Base-by-base conservation (phyloP, 2,113 vertebrate species). In the Muscicapa adusta region DNA sequence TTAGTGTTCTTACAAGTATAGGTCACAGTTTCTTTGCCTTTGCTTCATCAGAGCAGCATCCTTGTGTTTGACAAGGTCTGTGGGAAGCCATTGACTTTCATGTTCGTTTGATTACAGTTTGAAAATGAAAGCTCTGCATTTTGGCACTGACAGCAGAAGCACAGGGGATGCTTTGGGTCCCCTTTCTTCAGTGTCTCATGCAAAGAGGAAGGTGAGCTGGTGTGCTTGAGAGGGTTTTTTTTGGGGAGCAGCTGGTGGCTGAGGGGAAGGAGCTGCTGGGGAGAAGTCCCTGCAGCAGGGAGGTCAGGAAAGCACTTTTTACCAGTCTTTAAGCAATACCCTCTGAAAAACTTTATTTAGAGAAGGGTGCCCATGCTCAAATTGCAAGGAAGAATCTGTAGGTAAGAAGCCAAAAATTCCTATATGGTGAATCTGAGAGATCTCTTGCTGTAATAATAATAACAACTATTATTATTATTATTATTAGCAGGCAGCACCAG, bases 321-420 rank as follows among this genome's bases (percentile, higher is more conserved):
- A 9, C 28, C 45, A 68, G 17, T 57, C 36, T 13, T 63, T 7
- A 4, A 22, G 19, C 31, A 68, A 4, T 24, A 18, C 20, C 8
- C 11, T 60, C 34, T 48, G 14, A 51, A 68, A 91, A 80, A 65
- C 18, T 47, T 12, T 26, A 18, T 28, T 15, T 45, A 42, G 42
- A 26, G 9, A 66, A 54, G 15, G 15, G 5, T 66, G 23, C 38
- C 38, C 2, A 1, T 2, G 9, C 53, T 65, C 0, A 0, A 83
- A 33, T 20, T 53, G 25, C 25, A 66, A 38, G 42, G n/a, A 68
- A n/a, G 24, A 65, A 51, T n/a, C 54, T 6, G 6, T 20, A 47
- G 29, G 36, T 78, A 14, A 65, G 58, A 53, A 57, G 34, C 20
- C 4, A 0, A 42, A 77, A 63, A 23, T 58, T 72, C 12, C 53